phyloP scores from a whole-genome alignment of 2,797 vertebrate genomes.

The Lutjanus campechanus region DNA sequence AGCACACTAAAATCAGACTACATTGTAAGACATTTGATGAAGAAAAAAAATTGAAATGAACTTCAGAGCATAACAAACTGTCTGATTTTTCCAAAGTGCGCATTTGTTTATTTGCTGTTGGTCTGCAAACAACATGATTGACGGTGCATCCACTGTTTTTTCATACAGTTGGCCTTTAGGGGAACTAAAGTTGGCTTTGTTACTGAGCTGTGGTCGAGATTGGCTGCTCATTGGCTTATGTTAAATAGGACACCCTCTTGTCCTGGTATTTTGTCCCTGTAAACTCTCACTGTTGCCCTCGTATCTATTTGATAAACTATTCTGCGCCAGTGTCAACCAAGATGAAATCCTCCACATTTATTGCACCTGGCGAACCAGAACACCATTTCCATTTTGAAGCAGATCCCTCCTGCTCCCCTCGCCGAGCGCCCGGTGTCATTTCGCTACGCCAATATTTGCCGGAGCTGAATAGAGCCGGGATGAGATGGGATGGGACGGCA shows the following conservation, averaged over 20 bases:
- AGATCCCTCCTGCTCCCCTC: slow-evolving; percentile 15
- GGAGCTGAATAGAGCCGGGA: slow-evolving; percentile 20
- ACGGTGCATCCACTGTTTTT: too few relatives aligned
- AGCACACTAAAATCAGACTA: too few relatives aligned
- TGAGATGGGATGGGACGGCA: slow-evolving; percentile 36
- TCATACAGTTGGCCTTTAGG: neutral
- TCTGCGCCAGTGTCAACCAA: slow-evolving; percentile 21
- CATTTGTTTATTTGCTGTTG: too few relatives aligned
- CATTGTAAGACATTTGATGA: too few relatives aligned
- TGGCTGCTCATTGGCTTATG: neutral
- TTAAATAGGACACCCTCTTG: neutral
- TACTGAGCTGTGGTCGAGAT: too few relatives aligned
- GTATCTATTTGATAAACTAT: slow-evolving; percentile 27
- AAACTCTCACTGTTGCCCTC: neutral
- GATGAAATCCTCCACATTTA: slow-evolving; percentile 53
- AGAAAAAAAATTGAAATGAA: too few relatives aligned
- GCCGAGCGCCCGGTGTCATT: slow-evolving; percentile 27
- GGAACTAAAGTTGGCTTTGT: neutral
- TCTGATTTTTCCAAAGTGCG: too few relatives aligned
- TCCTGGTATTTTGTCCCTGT: neutral
- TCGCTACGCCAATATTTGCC: slow-evolving; percentile 37
- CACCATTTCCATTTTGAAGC: slow-evolving; percentile 43
- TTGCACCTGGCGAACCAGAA: slow-evolving; percentile 43
- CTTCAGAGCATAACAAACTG: too few relatives aligned
- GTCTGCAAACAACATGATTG: too few relatives aligned